Conservation (phyloP, 2,888 invertebrate species). For the Chesias legatella region DNA sequence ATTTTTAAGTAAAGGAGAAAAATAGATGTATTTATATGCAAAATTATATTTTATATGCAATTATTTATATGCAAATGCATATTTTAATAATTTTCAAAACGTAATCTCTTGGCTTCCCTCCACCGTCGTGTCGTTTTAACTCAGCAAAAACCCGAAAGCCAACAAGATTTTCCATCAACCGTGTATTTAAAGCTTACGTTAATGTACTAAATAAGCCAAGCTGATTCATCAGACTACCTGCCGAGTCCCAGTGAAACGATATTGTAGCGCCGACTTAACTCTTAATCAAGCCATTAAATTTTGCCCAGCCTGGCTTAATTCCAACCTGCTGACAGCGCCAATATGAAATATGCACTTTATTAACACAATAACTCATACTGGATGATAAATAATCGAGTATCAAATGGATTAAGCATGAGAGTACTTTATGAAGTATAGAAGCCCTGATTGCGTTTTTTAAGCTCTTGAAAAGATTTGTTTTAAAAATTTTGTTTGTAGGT, state of each 20-base stretch:
- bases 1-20: too few species aligned
- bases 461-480: constrained; percentile 3
- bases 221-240: constrained; percentile 21
- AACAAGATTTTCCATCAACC: constrained; percentile 12
- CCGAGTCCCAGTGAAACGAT: constrained; percentile 30
- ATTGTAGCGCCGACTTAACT: constrained; percentile 40
- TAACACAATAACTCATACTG: constrained; percentile 22
- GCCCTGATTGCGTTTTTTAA: constrained; percentile 3
- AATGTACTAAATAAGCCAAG: constrained; percentile 13
- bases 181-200: constrained; percentile 20
- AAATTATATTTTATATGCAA: too few species aligned
- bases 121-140: too few species aligned
- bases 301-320: constrained; percentile 56
- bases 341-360: constrained; percentile 22
- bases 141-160: constrained; percentile 6
- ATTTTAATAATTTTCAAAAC: too few species aligned
- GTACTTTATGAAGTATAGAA: constrained; percentile 13
- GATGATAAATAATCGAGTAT: constrained; percentile 20
- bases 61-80: too few species aligned
- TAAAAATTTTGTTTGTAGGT: constrained; percentile 3
- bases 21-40: too few species aligned
- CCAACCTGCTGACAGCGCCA: constrained; percentile 54
- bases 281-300: constrained; percentile 66
- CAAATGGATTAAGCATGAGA: constrained; percentile 13
- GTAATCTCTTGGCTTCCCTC: too few species aligned